Evolutionary conservation across 2,113 vertebrate genomes (phyloP).

Genomic region (Crocuta crocuta): DNA sequence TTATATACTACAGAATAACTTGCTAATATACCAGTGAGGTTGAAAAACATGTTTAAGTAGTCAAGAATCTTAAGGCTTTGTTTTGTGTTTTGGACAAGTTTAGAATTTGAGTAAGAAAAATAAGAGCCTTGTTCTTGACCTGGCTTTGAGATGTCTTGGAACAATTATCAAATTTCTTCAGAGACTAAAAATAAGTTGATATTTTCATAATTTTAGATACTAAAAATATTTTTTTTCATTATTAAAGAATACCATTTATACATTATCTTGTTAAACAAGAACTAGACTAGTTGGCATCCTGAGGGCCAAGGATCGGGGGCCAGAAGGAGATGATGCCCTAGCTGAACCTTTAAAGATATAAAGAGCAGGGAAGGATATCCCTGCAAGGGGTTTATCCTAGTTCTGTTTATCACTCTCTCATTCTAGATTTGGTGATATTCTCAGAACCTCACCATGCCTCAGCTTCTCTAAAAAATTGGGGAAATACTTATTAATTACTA

Average conservation of each 20-base stretch:
- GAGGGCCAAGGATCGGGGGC: not conserved
- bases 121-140: not conserved
- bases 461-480: not conserved
- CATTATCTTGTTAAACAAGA: not conserved
- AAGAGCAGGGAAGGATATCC: not conserved
- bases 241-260: not conserved
- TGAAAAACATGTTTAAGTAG: not conserved
- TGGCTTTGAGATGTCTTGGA: not conserved
- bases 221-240: not conserved
- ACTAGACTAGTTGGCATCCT: not conserved
- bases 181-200: not conserved
- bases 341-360: not conserved
- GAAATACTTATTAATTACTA: not conserved
- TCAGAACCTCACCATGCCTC: not conserved
- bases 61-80: not conserved
- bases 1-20: not conserved
- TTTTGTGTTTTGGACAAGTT: not conserved
- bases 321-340: not conserved
- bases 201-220: slow-evolving; percentile 7
- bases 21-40: not conserved
- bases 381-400: not conserved
- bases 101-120: slow-evolving; percentile 36
- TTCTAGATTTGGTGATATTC: not conserved
- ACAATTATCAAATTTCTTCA: not conserved
- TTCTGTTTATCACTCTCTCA: not conserved